Base-by-base conservation (phyloP, 2,888 invertebrate genomes). In the Drosophila melanosoma region DNA sequence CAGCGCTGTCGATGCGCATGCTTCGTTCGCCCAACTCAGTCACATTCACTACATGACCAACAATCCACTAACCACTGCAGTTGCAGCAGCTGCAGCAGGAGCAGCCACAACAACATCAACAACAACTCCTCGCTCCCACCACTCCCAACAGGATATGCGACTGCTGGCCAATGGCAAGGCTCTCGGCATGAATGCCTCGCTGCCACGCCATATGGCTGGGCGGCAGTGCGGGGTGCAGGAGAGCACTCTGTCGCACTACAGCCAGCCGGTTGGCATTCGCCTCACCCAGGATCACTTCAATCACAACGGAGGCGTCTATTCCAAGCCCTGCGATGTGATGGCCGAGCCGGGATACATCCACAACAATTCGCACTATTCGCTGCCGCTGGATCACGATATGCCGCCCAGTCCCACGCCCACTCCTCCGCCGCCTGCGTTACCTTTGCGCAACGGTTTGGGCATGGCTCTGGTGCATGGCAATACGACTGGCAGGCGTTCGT, bases 41-140 rank as follows among this genome's bases (percentile, higher is more conserved):
- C 93, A 93, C 87, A 92, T 93, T 54, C 93, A 93, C 81, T 91
- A 93, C 66, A 92, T 93, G 92, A 91, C 91, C 81, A 91, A 91
- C 69, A 92, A 91, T 45, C 45, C 45, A 2, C 20, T 45, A 23
- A 45, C 45, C 38, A 56, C 12, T 61, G 65, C 81, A 4, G 38
- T 63, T 23, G 32, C 66, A 10, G n/a, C 29, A 1, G 29, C 58
- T 36, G 17, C 51, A 68, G 53, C 7, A 45, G 40, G 64, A 56
- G 59, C 40, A 3, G 23, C 35, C 2, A 17, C 51, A n/a, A 10
- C 51, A 66, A 51, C 10, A 51, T 32, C 64, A 52, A 61, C 36
- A 12, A 74, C 79, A 10, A 45, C 69, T 20, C 75, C 75, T 1
- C 75, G 70, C 17, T 65, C 81, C 11, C 90, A 89, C 53, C 83